Conservation (phyloP, 2,888 invertebrate species). For the Polydrusus tereticollis region DNA sequence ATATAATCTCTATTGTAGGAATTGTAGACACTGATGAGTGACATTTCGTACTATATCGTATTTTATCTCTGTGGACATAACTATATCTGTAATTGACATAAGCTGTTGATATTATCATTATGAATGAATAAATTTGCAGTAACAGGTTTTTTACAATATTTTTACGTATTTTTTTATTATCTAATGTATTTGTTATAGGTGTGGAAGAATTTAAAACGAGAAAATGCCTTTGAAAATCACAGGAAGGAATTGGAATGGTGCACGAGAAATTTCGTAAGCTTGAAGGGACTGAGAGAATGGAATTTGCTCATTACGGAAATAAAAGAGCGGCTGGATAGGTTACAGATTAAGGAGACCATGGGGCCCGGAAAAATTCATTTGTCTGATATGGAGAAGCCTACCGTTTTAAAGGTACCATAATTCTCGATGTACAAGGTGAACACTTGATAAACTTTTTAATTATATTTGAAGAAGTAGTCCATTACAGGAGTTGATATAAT, state of each 20-base stretch:
- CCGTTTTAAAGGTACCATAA: slow-evolving; percentile 80
- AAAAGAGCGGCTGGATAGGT: slow-evolving; percentile 70
- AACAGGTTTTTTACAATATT: too few relatives aligned
- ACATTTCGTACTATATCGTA: too few relatives aligned
- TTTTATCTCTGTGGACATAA: too few relatives aligned
- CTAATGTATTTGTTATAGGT: slow-evolving; percentile 67
- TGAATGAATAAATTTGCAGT: too few relatives aligned
- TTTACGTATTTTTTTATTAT: background rate
- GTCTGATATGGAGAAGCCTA: slow-evolving; percentile 69
- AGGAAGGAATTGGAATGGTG: slow-evolving; percentile 72
- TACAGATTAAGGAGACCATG: slow-evolving; percentile 73
- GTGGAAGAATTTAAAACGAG: slow-evolving; percentile 69
- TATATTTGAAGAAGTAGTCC: too few relatives aligned
- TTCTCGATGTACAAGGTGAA: too few relatives aligned
- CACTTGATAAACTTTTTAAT: too few relatives aligned
- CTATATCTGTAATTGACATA: too few relatives aligned
- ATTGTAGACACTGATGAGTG: too few relatives aligned
- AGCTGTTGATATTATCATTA: too few relatives aligned
- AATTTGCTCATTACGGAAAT: slow-evolving; percentile 80
- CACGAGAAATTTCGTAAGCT: slow-evolving; percentile 76
- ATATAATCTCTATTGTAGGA: too few relatives aligned
- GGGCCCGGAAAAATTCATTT: slow-evolving; percentile 66
- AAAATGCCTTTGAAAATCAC: slow-evolving; percentile 52
- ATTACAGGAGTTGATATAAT: too few relatives aligned
- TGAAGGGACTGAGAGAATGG: slow-evolving; percentile 81